Conservation (phyloP, 2,113 vertebrate species). For the Muntiacus muntjak region DNA sequence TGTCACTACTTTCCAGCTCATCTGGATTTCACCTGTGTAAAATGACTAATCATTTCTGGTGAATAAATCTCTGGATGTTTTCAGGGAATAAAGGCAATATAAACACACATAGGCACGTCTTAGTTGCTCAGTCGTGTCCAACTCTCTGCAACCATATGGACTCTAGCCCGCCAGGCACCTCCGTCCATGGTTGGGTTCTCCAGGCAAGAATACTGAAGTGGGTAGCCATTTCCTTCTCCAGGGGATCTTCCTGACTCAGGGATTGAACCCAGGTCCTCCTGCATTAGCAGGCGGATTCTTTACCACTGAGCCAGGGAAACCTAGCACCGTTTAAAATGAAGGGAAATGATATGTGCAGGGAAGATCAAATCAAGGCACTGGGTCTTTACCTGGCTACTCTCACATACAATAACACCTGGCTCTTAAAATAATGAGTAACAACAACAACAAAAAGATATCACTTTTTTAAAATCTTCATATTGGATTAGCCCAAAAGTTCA, state of each 20-base stretch:
- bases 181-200: not conserved
- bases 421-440: constrained; percentile 6
- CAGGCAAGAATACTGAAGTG: not conserved
- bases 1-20: not conserved
- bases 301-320: not conserved
- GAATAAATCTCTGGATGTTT: not conserved
- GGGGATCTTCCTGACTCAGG: not conserved
- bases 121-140: not conserved
- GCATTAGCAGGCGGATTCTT: not conserved
- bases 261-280: not conserved
- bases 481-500: not conserved
- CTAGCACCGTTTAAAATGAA: not conserved
- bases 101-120: not conserved
- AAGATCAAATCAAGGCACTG: not conserved
- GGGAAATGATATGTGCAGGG: not conserved
- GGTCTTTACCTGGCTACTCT: not conserved
- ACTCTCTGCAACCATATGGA: not conserved
- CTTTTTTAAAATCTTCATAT: not conserved
- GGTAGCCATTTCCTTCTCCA: not conserved
- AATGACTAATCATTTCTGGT: not conserved
- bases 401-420: not conserved
- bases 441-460: not conserved
- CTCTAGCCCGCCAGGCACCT: not conserved
- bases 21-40: not conserved
- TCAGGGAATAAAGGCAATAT: not conserved